Conservation (phyloP, 2,888 invertebrate genomes). For the Rambutsinella grinnellia region DNA sequence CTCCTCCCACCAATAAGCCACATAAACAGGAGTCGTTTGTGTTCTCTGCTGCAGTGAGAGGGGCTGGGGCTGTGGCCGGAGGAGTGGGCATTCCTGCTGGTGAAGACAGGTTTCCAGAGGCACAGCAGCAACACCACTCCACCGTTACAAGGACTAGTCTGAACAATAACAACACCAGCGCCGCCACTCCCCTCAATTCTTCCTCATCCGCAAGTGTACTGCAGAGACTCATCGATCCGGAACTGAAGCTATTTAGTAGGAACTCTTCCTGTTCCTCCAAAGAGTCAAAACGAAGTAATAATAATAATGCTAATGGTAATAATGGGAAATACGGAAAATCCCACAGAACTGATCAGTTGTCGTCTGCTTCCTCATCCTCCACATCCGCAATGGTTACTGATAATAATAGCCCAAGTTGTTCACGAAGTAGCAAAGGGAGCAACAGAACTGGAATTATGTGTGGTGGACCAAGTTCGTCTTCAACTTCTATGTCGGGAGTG, state of each 20-base stretch:
- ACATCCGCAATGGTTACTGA: slow-evolving; percentile 43
- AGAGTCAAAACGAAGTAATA: slow-evolving; percentile 55
- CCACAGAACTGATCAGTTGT: slow-evolving; percentile 54
- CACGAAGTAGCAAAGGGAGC: slow-evolving; percentile 43
- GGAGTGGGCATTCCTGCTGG: slow-evolving; percentile 37
- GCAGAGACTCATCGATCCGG: slow-evolving; percentile 58
- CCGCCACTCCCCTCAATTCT: slow-evolving; percentile 16
- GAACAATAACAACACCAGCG: slow-evolving; percentile 51
- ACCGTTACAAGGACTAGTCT: slow-evolving; percentile 59
- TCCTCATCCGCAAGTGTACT: slow-evolving; percentile 54
- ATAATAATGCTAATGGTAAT: too few species aligned
- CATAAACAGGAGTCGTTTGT: slow-evolving; percentile 25
- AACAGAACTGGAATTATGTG: slow-evolving; percentile 25
- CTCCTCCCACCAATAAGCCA: slow-evolving; percentile 24
- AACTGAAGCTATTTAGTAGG: slow-evolving; percentile 56
- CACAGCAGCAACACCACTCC: slow-evolving; percentile 58
- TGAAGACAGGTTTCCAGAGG: slow-evolving; percentile 54
- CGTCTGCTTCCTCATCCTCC: slow-evolving; percentile 54
- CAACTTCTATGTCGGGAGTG: slow-evolving; percentile 31
- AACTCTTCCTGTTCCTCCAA: slow-evolving; percentile 57
- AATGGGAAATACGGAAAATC: slow-evolving; percentile 60
- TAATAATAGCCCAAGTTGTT: slow-evolving; percentile 53
- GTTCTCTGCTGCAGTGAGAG: too few species aligned
- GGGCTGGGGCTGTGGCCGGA: slow-evolving; percentile 25
- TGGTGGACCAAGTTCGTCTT: slow-evolving; percentile 52